Evolutionary conservation across 1,140 invertebrate species (phyloP), one percentile per base, ranked within the genome.

Genomic region (Microplitis demolitor): DNA sequence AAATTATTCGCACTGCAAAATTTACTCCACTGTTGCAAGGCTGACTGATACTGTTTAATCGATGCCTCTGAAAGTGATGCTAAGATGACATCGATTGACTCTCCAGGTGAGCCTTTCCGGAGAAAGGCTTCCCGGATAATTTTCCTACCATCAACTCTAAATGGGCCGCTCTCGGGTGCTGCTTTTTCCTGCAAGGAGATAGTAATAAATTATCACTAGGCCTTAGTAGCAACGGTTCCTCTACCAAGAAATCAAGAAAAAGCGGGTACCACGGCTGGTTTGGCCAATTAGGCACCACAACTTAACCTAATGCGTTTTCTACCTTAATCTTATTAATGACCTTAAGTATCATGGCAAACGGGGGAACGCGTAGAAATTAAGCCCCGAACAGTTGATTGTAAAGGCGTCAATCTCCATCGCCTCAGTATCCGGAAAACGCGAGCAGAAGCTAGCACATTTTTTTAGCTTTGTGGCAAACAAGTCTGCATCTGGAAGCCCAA

Each of bases 261-360:
- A 73, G 31, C 2, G 71, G 64, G 24, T 67, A 73, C 71, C 71
- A 73, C 13, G 54, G 14, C 34, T 73, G 71, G 60, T 67, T 67
- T 53, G 63, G 63, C 71, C 71, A 73, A 35, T 61, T 54, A 50
- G 71, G 64, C 11, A 73, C 71, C 16, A 73, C 64, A 0, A 68
- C 9, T 39, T 67, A 45, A 37, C 64, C 71, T 13, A 31, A 34
- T 34, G 64, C 34, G 61, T 39, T 53, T 14, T 73, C 71, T 34
- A 8, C 2, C 37, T 73, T 67, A 51, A 73, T 73, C 53, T 73
- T 73, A 6, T 37, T 37, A 37, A 37, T 3, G 35, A 66, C 13
- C 39, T n/a, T 50, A 13, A 13, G 60, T 13, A 62, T 62, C 16
- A 53, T 3, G 3, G 51, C 51, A 14, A 53, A 53, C 3, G 51